These are phyloP conservation scores for Agapornis roseicollis DNA, from an alignment of 2,113 vertebrate species.

Conservation along the genomic window DNA sequence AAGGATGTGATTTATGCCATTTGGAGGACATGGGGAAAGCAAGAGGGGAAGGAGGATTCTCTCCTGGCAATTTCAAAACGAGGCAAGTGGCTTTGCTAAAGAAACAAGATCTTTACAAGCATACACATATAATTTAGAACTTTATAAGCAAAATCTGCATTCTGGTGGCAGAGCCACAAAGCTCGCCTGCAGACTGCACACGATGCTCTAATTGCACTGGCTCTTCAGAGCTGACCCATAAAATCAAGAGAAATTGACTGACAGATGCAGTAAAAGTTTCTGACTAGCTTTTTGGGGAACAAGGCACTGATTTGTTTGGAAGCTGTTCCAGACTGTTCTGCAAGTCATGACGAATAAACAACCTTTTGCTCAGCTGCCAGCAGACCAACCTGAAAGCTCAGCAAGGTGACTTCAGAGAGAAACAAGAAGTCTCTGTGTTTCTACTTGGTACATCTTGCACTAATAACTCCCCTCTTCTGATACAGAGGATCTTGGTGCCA, in stretches of 20 bases:
- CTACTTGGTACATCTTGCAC: not conserved
- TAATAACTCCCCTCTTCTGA: not conserved
- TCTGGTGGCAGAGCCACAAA: not conserved
- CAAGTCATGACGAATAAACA: not conserved
- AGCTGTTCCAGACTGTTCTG: not conserved
- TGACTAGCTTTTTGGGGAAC: conserved; percentile 6
- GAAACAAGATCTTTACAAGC: not conserved
- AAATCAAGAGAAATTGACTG: not conserved
- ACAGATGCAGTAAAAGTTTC: not conserved
- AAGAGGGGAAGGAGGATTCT: not conserved
- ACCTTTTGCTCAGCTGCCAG: conserved; percentile 47
- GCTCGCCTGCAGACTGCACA: not conserved
- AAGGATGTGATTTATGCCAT: not conserved
- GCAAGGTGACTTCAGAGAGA: not conserved
- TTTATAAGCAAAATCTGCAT: not conserved
- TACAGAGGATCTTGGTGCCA: not conserved
- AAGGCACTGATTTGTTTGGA: conserved; percentile 28
- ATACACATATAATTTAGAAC: not conserved
- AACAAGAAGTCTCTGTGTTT: not conserved
- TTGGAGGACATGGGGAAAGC: not conserved
- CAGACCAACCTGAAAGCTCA: not conserved
- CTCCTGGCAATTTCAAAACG: not conserved
- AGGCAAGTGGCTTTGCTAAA: not conserved
- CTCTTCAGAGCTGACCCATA: not conserved
- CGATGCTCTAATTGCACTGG: not conserved